Base-by-base conservation (phyloP, 2,797 vertebrate species). In the Sebastes jordani region DNA sequence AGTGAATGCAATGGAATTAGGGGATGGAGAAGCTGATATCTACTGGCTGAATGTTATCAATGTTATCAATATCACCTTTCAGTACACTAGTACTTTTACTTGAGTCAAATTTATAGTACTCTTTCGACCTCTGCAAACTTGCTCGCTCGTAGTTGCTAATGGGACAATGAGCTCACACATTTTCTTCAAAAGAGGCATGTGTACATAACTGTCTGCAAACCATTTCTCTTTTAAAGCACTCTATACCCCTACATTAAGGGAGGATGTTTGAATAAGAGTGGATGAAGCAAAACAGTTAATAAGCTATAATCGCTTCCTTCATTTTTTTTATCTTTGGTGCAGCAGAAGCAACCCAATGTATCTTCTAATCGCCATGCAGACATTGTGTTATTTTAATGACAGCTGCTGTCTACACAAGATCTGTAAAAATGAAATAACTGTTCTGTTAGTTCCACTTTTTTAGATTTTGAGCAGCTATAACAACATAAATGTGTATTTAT, bases 401-500 rank as follows among this genome's bases (percentile, higher is more conserved):
- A 74, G 42, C 71, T 46, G 71, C 80, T 77, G 69, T 60, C 61
- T 62, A 9, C 23, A 30, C 30, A 38, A 63, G 16, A 68, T 46
- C 55, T 72, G 64, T 54, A 22, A 46, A 85, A 85, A 42, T 25
- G 11, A 73, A 23, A 18, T 52, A 27, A n/a, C 29, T 66, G 25
- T 58, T 80, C 74, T 69, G 70, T 59, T 56, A 11, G 58, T 73
- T 61, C 36, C 13, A 70, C 34, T 42, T 78, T 78, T 59, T 71
- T 9, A 29, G 32, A 76, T 81, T 75, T 73, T 27, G 20, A 59
- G 64, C 58, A 74, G 71, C 81, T 83, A 85, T 70, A 81, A 71
- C 76, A 88, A 77, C 83, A 88, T 22, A 71, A 58, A 60, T 69
- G 64, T 70, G 16, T 78, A 75, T 80, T 71, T 87, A 74, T 81